Evolutionary conservation across 2,888 invertebrate genomes (phyloP), one percentile per base, ranked within the genome.

Genomic region (Hirtodrosophila trivittata): DNA sequence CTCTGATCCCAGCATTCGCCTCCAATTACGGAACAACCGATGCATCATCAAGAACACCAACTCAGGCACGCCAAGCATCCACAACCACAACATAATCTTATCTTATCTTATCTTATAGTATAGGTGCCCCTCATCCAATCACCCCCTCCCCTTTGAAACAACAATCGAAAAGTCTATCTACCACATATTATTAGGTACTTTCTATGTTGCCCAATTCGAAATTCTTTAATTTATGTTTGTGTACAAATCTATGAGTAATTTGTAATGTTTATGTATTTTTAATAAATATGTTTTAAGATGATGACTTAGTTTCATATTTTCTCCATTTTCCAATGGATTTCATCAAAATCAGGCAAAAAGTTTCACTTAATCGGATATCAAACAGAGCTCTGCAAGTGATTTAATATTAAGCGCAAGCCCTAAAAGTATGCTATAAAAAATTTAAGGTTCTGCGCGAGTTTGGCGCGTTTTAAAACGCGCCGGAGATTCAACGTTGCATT

Each of bases 181-280:
- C n/a, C n/a, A n/a, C n/a, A n/a, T n/a, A n/a, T n/a, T n/a, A n/a
- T n/a, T n/a, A n/a, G n/a, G n/a, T n/a, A n/a, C n/a, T n/a, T n/a
- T 18, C 21, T 51, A 51, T 65, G 65, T 58, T 75, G 46, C 72
- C 65, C 62, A 42, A 35, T 39, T 33, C 52, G 41, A 56, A 65
- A 75, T 58, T 57, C 49, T 80, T 67, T 75, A 72, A 84, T 81
- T 81, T 85, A 82, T 85, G 51, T 62, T 72, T 18, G 63, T 85
- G 80, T 80, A 80, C 86, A 80, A 80, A 80, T 85, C 69, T 66
- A 73, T 56, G 54, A 47, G 32, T 75, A 62, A 70, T 32, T 63
- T 66, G 39, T 64, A 75, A 62, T 62, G 46, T 72, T 65, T 66
- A 66, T 58, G 50, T 75, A 70, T 57, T 49, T 63, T 71, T 77